phyloP scores from a whole-genome alignment of 2,888 invertebrate genomes.

The Pyrocoelia pectoralis region DNA sequence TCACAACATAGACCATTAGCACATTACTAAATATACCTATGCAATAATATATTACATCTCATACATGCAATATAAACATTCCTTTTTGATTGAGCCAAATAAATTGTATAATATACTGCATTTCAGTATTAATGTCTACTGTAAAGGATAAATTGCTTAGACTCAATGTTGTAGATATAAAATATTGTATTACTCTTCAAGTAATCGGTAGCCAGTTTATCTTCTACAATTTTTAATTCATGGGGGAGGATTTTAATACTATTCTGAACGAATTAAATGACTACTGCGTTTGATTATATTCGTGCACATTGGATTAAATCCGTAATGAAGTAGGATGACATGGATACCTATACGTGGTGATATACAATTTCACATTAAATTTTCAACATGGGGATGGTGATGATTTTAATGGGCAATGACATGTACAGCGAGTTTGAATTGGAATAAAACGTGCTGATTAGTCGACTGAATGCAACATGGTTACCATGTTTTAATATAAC shows the following conservation, averaged over 20 bases:
- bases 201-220: conserved; percentile 20
- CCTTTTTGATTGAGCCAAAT: conserved; percentile 57
- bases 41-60: conserved; percentile 54
- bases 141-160: conserved; percentile 26
- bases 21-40: conserved; percentile 59
- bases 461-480: conserved; percentile 53
- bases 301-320: conserved; percentile 31
- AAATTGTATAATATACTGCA: conserved; percentile 48
- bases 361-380: conserved; percentile 55
- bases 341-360: conserved; percentile 43
- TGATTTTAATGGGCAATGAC: conserved; percentile 60
- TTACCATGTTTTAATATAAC: conserved; percentile 51
- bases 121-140: conserved; percentile 22
- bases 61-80: conserved; percentile 57
- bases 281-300: conserved; percentile 7
- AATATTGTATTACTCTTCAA: conserved; percentile 17
- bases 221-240: conserved; percentile 7
- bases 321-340: conserved; percentile 40
- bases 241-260: conserved; percentile 28
- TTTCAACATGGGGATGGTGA: conserved; percentile 52
- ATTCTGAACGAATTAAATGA: conserved; percentile 21
- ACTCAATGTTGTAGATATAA: conserved; percentile 24
- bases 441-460: conserved; percentile 59
- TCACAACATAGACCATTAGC: conserved; percentile 61
- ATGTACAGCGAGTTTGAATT: conserved; percentile 55